These are phyloP conservation scores for Heliothis virescens DNA, from an alignment of 1,140 invertebrate genomes.

Conservation along the genomic window DNA sequence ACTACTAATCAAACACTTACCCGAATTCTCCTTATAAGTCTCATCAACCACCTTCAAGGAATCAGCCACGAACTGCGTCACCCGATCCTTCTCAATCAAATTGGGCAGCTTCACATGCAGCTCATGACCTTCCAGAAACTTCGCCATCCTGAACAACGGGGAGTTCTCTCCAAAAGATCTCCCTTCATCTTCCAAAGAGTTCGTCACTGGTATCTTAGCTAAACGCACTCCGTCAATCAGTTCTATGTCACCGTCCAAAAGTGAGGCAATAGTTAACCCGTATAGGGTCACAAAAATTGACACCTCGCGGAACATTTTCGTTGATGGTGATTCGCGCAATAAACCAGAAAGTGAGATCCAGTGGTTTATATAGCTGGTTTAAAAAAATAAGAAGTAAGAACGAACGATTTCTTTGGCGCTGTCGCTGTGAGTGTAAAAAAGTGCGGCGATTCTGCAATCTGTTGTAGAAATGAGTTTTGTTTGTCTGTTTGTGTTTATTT, in stretches of 20 bases:
- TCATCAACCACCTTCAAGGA: slow-evolving; percentile 81
- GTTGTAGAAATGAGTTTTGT: slow-evolving; percentile 52
- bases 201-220: slow-evolving; percentile 82
- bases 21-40: slow-evolving; percentile 74
- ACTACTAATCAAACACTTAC: slow-evolving; percentile 60
- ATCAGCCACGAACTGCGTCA: slow-evolving; percentile 77
- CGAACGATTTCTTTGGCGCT: slow-evolving; percentile 64
- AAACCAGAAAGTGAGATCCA: slow-evolving; percentile 73
- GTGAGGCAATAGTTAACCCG: slow-evolving; percentile 59
- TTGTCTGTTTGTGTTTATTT: slow-evolving; percentile 54
- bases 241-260: slow-evolving; percentile 84
- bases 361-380: slow-evolving; percentile 83
- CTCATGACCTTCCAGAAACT: slow-evolving; percentile 90
- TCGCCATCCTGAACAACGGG: slow-evolving; percentile 86
- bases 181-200: slow-evolving; percentile 81
- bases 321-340: slow-evolving; percentile 68
- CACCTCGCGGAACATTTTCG: slow-evolving; percentile 76
- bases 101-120: slow-evolving; percentile 90
- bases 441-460: slow-evolving; percentile 62
- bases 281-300: slow-evolving; percentile 60
- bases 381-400: slow-evolving; percentile 78
- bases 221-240: slow-evolving; percentile 88
- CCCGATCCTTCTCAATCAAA: slow-evolving; percentile 85
- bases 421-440: slow-evolving; percentile 60
- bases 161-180: slow-evolving; percentile 85